These are phyloP conservation scores for Coryphaenoides rupestris DNA, from an alignment of 2,113 vertebrate genomes.

Conservation along the genomic window DNA sequence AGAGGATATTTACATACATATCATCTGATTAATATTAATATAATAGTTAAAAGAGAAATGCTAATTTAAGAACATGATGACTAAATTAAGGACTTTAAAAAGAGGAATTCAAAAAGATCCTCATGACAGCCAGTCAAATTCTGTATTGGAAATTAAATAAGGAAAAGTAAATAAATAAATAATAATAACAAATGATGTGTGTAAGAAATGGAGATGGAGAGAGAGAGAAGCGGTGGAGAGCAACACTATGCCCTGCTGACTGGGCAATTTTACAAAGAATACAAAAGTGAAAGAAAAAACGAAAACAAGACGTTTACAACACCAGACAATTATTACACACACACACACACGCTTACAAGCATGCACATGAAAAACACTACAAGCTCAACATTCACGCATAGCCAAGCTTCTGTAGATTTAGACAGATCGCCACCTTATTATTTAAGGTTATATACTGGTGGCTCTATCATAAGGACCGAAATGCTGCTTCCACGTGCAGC, in stretches of 20 bases:
- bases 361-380: neutral
- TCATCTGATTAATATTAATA: too few relatives aligned
- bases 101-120: too few relatives aligned
- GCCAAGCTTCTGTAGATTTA: conserved; percentile 16
- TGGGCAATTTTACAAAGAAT: conserved; percentile 31
- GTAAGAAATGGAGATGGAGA: neutral
- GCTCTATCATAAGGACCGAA: conserved; percentile 38
- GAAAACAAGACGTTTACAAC: conserved; percentile 24
- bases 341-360: neutral
- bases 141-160: too few relatives aligned
- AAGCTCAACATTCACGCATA: conserved; percentile 6
- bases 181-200: too few relatives aligned
- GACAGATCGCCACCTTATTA: conserved; percentile 30
- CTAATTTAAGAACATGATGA: too few relatives aligned
- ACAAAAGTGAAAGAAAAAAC: conserved; percentile 22
- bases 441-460: conserved; percentile 36
- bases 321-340: neutral
- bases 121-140: too few relatives aligned
- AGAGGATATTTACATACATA: too few relatives aligned
- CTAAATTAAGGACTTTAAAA: too few relatives aligned
- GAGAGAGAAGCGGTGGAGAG: conserved; percentile 3
- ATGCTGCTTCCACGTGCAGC: conserved; percentile 8
- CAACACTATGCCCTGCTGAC: conserved; percentile 43
- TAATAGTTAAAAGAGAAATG: too few relatives aligned
- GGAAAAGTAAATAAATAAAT: too few relatives aligned